Percentiles rank a stretch among this genome's conserved stretches.
Conservation (phyloP, 2,888 invertebrate species). For the Endomychus coccineus region DNA sequence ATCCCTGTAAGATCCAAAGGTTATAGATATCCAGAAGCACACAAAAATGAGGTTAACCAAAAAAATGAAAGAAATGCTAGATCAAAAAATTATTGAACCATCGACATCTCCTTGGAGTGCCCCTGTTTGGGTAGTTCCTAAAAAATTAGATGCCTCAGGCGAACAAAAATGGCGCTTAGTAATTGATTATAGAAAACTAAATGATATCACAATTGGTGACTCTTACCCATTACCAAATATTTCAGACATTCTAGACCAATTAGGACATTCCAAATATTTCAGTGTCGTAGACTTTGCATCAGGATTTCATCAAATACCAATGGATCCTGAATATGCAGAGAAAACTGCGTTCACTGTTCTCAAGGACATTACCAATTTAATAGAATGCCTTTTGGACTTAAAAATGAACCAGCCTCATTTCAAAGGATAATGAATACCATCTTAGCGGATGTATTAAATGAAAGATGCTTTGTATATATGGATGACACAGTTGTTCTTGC, state of each 20-base stretch:
- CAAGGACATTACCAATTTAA: slow-evolving; percentile 23
- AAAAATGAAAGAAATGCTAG: slow-evolving; percentile 27
- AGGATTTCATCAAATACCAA: slow-evolving; percentile 37
- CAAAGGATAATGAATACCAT: slow-evolving; percentile 24
- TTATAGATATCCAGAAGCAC: slow-evolving; percentile 29
- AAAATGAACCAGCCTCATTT: slow-evolving; percentile 23
- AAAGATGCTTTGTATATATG: slow-evolving; percentile 27
- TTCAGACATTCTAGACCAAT: slow-evolving; percentile 34
- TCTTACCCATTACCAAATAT: slow-evolving; percentile 36
- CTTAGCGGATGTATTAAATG: slow-evolving; percentile 19
- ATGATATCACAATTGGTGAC: slow-evolving; percentile 35
- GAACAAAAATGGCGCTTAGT: slow-evolving; percentile 33
- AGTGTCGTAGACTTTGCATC: slow-evolving; percentile 36
- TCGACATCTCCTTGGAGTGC: slow-evolving; percentile 25
- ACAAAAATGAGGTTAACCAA: slow-evolving; percentile 28
- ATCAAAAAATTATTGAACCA: slow-evolving; percentile 26
- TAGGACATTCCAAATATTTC: slow-evolving; percentile 36
- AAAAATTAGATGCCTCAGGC: slow-evolving; percentile 30
- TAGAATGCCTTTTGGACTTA: slow-evolving; percentile 25
- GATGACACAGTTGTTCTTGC: slow-evolving; percentile 30
- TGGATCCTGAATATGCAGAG: slow-evolving; percentile 25
- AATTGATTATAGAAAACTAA: slow-evolving; percentile 37
- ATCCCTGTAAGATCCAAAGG: slow-evolving; percentile 25
- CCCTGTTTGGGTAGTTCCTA: slow-evolving; percentile 29
- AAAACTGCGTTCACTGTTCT: slow-evolving; percentile 35